Evolutionary conservation across 2,888 invertebrate genomes (phyloP).

Genomic region (Leptinotarsa peninsularis): DNA sequence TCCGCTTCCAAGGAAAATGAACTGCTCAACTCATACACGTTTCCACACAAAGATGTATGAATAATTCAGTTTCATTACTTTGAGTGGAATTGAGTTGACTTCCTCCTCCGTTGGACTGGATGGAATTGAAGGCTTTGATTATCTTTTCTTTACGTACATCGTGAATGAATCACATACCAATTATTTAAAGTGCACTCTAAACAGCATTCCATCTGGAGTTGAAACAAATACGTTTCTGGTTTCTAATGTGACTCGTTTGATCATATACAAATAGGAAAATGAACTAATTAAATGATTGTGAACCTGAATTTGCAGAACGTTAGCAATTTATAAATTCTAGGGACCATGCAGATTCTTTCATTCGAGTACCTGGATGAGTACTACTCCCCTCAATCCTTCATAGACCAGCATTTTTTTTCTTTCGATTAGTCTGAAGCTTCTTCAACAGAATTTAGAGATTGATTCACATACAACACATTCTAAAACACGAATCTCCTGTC

Average conservation of each 20-base stretch:
- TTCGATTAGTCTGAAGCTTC: no score
- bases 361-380: no score
- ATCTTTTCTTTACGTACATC: background rate
- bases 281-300: no score
- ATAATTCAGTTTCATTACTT: conserved; percentile 3
- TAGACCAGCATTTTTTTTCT: no score
- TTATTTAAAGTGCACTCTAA: background rate
- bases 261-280: no score
- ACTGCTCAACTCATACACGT: background rate
- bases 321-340: background rate
- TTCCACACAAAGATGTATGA: background rate
- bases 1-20: background rate
- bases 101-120: background rate
- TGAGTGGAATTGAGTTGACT: background rate
- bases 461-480: no score
- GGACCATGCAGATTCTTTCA: background rate
- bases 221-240: background rate
- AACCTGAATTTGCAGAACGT: no score
- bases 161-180: background rate
- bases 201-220: background rate
- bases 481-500: no score
- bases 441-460: no score
- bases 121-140: background rate
- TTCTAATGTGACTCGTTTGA: no score
- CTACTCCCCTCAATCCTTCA: no score